phyloP scores from a whole-genome alignment of 1,140 invertebrate genomes.

The Neomicropteryx cornuta region DNA sequence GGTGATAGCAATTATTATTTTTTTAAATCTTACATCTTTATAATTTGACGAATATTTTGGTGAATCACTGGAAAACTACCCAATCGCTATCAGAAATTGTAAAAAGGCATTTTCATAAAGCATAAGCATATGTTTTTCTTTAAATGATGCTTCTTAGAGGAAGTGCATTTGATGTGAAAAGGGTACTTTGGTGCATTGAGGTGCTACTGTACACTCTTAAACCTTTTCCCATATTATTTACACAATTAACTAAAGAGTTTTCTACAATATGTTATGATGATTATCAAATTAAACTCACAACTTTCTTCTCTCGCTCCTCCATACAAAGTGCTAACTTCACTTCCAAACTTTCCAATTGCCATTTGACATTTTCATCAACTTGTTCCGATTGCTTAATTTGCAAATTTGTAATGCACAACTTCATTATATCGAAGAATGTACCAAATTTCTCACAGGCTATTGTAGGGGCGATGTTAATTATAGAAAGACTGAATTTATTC shows the following conservation, averaged over 20 bases:
- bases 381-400: slow-evolving; percentile 21
- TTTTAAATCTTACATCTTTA: no score
- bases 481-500: slow-evolving; percentile 21
- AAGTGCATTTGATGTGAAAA: no score
- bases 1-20: no score
- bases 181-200: no score
- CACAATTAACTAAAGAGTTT: background rate
- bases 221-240: background rate
- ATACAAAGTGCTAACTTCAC: slow-evolving; percentile 20
- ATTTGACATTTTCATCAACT: slow-evolving; percentile 21
- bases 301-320: slow-evolving; percentile 18
- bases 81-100: no score
- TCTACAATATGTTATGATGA: background rate
- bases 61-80: no score
- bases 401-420: slow-evolving; percentile 24
- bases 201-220: no score
- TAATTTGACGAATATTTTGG: no score
- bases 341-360: slow-evolving; percentile 22
- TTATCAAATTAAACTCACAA: slow-evolving; percentile 8
- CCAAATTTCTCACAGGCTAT: slow-evolving; percentile 24
- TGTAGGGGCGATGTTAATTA: slow-evolving; percentile 26
- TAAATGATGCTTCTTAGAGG: background rate
- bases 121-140: background rate
- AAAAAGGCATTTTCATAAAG: background rate
- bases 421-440: slow-evolving; percentile 25